Evolutionary conservation across 2,888 invertebrate species (phyloP).

Genomic region (Acanthosoma haemorrhoidale): DNA sequence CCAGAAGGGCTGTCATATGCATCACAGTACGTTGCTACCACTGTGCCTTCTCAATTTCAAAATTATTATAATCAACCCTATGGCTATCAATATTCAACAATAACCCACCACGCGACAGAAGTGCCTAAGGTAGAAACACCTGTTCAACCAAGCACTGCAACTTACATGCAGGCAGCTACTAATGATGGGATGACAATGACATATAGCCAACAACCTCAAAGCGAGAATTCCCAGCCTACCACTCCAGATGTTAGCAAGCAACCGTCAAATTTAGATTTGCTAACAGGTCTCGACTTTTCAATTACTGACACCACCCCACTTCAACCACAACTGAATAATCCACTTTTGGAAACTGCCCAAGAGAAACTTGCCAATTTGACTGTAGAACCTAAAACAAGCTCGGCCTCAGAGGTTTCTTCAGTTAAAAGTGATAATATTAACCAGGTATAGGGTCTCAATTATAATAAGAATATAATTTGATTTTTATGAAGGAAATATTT

Average conservation of each 20-base stretch:
- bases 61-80: conserved; percentile 50
- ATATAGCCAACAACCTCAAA: conserved; percentile 36
- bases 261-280: conserved; percentile 60
- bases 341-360: conserved; percentile 12
- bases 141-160: conserved; percentile 43
- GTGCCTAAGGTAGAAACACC: conserved; percentile 41
- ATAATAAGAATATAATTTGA: neutral
- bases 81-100: conserved; percentile 47
- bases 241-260: conserved; percentile 37
- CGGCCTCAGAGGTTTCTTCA: neutral
- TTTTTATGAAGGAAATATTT: conserved; percentile 6
- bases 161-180: conserved; percentile 45
- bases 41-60: conserved; percentile 9
- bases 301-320: conserved; percentile 62
- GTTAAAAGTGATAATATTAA: conserved; percentile 8
- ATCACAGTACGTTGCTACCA: conserved; percentile 37
- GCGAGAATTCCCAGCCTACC: conserved; percentile 19
- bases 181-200: conserved; percentile 39
- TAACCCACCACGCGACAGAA: neutral
- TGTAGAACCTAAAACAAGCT: neutral
- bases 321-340: conserved; percentile 46
- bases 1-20: conserved; percentile 37
- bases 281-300: conserved; percentile 71
- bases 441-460: conserved; percentile 9
- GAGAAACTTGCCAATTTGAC: conserved; percentile 31